A percentile compares a stretch with the other conserved stretches of the same genome.
phyloP scores from a whole-genome alignment of 2,797 vertebrate species.

The Lacerta agilis region DNA sequence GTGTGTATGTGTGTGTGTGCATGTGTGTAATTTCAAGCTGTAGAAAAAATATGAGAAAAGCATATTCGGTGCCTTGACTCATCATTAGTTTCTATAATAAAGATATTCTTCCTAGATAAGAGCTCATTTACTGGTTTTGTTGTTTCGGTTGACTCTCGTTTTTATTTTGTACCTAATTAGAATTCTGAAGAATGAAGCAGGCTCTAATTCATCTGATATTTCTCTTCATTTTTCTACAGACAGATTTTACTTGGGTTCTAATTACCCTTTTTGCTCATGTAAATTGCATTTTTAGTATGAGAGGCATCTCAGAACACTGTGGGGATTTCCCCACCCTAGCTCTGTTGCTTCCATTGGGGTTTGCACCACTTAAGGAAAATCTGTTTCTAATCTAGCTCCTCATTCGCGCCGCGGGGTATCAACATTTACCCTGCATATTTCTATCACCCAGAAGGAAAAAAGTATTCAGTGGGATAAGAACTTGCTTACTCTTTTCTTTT shows the following conservation, averaged over 20 bases:
- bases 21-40: neutral
- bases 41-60: neutral
- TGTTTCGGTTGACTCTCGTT: neutral
- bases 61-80: conserved; percentile 12
- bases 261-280: conserved; percentile 36
- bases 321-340: conserved; percentile 21
- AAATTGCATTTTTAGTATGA: conserved; percentile 30
- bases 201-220: conserved; percentile 38
- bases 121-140: neutral
- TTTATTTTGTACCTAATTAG: conserved; percentile 23
- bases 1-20: neutral
- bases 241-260: conserved; percentile 36
- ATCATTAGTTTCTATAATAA: conserved; percentile 47
- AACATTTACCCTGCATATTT: neutral
- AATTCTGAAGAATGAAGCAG: conserved; percentile 30
- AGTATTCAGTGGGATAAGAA: neutral
- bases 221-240: conserved; percentile 28
- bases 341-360: conserved; percentile 13
- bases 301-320: neutral
- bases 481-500: neutral
- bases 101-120: conserved; percentile 35
- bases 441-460: neutral
- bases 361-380: conserved; percentile 40
- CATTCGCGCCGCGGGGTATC: conserved; percentile 16
- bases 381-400: conserved; percentile 20